These are phyloP conservation scores for Thryonomys swinderianus DNA, from an alignment of 2,113 vertebrate species.

Conservation along the genomic window DNA sequence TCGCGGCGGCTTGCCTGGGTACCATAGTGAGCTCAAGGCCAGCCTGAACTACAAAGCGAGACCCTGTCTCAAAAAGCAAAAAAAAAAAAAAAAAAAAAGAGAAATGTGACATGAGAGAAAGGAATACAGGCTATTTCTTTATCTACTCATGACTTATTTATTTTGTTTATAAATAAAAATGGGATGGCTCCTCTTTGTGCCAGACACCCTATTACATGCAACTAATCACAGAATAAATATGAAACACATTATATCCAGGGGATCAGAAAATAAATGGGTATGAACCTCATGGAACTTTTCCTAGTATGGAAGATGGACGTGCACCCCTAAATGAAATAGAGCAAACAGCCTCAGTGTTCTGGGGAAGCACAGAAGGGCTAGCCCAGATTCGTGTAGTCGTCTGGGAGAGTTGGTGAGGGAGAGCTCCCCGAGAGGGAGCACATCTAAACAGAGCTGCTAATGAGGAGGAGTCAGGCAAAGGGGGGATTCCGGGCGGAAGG, in stretches of 20 bases:
- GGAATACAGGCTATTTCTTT: not conserved
- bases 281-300: not conserved
- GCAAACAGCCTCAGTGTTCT: rapidly evolving
- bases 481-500: not conserved
- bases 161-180: constrained; percentile 23
- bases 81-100: constrained; percentile 21
- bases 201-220: not conserved
- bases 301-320: not conserved
- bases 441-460: not conserved
- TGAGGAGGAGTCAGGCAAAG: not conserved
- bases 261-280: not conserved
- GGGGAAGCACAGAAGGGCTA: not conserved
- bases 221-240: not conserved
- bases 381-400: not conserved
- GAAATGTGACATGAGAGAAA: not conserved
- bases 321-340: not conserved
- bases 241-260: not conserved
- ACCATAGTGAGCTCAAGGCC: no score
- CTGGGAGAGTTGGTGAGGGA: not conserved
- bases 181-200: not conserved
- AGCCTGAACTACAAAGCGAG: no score
- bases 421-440: not conserved
- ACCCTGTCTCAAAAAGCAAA: no score
- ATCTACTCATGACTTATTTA: constrained; percentile 34
- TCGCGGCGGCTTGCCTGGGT: no score